These are phyloP conservation scores for Dasypus novemcinctus DNA, from an alignment of 2,113 vertebrate species.

Conservation along the genomic window DNA sequence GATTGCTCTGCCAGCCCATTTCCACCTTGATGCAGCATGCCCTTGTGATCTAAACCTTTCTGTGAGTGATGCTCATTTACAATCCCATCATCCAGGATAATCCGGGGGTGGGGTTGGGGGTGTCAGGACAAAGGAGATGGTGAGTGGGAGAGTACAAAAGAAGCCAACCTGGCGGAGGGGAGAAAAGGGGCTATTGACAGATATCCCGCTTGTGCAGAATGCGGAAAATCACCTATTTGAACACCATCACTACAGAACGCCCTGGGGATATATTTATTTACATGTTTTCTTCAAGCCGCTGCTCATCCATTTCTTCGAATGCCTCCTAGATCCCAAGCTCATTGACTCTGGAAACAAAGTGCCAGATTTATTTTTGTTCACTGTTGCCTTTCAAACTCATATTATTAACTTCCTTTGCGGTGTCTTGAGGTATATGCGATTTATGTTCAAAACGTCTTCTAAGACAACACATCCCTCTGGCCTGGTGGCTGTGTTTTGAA, in stretches of 20 bases:
- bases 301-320: background rate
- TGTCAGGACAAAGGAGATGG: too few species aligned
- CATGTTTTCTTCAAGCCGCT: background rate
- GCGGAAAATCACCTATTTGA: background rate
- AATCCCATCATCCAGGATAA: background rate
- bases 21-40: background rate
- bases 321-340: background rate
- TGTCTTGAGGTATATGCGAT: background rate
- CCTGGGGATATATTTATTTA: background rate
- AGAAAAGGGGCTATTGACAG: background rate
- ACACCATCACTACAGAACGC: rapidly evolving
- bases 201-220: background rate
- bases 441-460: background rate
- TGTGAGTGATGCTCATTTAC: too few species aligned
- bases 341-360: background rate
- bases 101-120: rapidly evolving
- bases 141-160: background rate
- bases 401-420: background rate
- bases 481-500: background rate
- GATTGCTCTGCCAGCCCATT: too few species aligned
- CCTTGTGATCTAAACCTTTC: background rate
- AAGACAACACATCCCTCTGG: background rate
- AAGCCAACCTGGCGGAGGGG: background rate
- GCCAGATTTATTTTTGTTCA: background rate
- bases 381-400: background rate